These are phyloP conservation scores for Erynnis tages DNA, from an alignment of 2,888 invertebrate species.

Conservation along the genomic window DNA sequence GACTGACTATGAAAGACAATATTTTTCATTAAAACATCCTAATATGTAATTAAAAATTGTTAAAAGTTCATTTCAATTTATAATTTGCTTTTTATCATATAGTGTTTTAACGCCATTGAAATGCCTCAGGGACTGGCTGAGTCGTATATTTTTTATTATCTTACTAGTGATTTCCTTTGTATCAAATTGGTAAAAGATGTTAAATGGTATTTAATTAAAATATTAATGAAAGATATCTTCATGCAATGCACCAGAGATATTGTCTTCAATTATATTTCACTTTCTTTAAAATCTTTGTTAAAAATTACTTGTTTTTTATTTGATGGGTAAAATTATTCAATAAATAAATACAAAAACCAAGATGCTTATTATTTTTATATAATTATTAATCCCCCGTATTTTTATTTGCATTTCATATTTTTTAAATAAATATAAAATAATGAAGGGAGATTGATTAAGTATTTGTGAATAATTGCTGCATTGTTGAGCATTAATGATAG, in stretches of 20 bases:
- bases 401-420: no score
- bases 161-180: not conserved
- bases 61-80: not conserved
- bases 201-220: not conserved
- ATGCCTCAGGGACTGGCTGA: not conserved
- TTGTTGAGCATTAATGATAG: no score
- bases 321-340: conserved; percentile 63
- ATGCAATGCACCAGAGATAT: not conserved
- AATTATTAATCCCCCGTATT: no score
- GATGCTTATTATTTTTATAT: conserved; percentile 6
- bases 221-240: not conserved
- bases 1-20: conserved; percentile 59
- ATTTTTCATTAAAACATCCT: conserved; percentile 41
- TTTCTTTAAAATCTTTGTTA: conserved; percentile 56
- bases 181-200: not conserved
- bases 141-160: not conserved
- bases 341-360: conserved; percentile 48
- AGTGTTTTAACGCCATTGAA: not conserved
- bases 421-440: no score
- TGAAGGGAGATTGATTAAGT: no score
- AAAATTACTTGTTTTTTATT: conserved; percentile 45
- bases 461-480: no score
- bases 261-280: conserved; percentile 36
- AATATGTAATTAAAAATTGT: not conserved
- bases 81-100: not conserved